Evolutionary conservation across 2,888 invertebrate species (phyloP).

Genomic region (Noctua pronuba): DNA sequence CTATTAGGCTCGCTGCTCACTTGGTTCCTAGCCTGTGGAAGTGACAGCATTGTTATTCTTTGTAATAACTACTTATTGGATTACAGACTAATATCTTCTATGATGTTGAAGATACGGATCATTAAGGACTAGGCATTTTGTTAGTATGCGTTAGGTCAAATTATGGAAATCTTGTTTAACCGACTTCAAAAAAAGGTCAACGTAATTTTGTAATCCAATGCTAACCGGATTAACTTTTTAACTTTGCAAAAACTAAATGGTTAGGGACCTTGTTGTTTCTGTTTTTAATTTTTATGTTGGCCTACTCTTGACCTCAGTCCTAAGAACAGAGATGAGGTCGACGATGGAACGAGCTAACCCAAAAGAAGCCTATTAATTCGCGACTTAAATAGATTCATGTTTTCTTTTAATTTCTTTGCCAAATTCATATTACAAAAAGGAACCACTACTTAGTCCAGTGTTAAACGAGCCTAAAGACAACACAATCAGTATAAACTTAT

Average conservation of each 20-base stretch:
- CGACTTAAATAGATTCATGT: no score
- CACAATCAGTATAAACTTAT: constrained; percentile 61
- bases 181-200: background rate
- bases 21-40: constrained; percentile 28
- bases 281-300: background rate
- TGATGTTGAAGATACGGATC: background rate
- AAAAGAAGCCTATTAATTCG: no score
- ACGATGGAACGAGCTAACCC: no score
- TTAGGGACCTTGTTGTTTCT: no score
- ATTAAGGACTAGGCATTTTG: background rate
- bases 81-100: background rate
- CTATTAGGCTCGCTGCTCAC: constrained; percentile 37
- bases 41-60: constrained; percentile 14
- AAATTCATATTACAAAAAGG: background rate
- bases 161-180: background rate
- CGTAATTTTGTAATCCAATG: background rate
- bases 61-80: background rate
- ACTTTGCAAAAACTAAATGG: no score
- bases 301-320: no score
- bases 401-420: background rate
- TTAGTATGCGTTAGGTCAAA: background rate
- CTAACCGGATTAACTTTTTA: background rate
- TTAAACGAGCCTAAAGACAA: constrained; percentile 50
- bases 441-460: constrained; percentile 14
- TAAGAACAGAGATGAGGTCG: no score